Evolutionary conservation across 2,888 invertebrate species (phyloP).

Genomic region (Automeris io): DNA sequence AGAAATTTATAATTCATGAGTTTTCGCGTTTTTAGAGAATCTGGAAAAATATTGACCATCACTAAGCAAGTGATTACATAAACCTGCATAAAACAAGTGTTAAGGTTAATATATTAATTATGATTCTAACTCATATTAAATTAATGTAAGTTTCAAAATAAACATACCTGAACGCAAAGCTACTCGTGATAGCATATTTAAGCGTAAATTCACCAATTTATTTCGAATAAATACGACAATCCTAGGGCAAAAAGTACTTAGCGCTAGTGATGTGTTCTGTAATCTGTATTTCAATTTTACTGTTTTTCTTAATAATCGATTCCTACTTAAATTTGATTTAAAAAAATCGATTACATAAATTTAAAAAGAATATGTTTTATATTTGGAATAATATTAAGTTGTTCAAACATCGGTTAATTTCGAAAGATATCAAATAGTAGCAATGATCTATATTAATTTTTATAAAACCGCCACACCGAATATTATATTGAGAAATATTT

Average conservation of each 20-base stretch:
- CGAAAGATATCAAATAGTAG: no score
- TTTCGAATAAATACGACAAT: constrained; percentile 45
- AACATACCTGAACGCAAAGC: constrained; percentile 82
- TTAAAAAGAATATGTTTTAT: no score
- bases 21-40: no score
- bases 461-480: constrained; percentile 5
- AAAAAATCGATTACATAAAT: no score
- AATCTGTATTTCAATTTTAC: background rate
- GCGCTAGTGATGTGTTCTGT: constrained; percentile 47
- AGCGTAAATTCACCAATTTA: constrained; percentile 35
- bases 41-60: no score
- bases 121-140: constrained; percentile 4
- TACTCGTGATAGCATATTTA: constrained; percentile 82
- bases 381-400: no score
- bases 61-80: constrained; percentile 75
- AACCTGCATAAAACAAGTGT: constrained; percentile 53
- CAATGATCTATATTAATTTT: no score
- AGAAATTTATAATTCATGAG: no score
- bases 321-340: no score
- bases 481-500: constrained; percentile 13
- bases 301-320: no score
- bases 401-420: no score
- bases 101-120: constrained; percentile 28
- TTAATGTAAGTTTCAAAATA: constrained; percentile 13
- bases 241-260: constrained; percentile 45